These are phyloP conservation scores for Colossoma macropomum DNA, from an alignment of 2,113 vertebrate genomes.

Conservation along the genomic window DNA sequence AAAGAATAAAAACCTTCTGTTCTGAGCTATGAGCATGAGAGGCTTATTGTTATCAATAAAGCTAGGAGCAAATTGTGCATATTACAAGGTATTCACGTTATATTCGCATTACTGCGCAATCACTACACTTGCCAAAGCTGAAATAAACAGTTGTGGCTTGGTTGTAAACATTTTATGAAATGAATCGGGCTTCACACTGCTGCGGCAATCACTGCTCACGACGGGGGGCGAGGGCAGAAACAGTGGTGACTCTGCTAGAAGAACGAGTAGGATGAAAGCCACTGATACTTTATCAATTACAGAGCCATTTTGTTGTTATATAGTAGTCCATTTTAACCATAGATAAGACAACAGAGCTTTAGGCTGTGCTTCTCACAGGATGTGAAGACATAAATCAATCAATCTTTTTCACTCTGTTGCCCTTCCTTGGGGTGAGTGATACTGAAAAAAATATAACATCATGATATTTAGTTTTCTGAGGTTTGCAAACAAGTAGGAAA, in stretches of 20 bases:
- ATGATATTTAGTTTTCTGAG: no score
- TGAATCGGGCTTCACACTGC: slow-evolving; percentile 4
- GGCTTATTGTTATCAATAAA: slow-evolving; percentile 32
- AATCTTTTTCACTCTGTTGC: no score
- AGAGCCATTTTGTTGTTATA: slow-evolving; percentile 17
- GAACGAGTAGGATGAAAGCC: background rate
- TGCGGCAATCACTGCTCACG: slow-evolving; percentile 31
- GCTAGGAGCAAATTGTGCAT: slow-evolving; percentile 10
- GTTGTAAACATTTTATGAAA: slow-evolving; percentile 43
- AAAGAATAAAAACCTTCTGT: background rate
- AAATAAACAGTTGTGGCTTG: slow-evolving; percentile 35
- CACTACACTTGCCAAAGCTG: slow-evolving; percentile 18
- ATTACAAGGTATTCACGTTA: slow-evolving; percentile 20
- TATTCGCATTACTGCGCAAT: slow-evolving; percentile 32
- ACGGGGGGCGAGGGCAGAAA: slow-evolving; percentile 19
- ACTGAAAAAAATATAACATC: no score
- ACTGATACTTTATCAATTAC: slow-evolving; percentile 14
- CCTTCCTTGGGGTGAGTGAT: no score
- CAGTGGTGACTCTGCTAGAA: slow-evolving; percentile 3
- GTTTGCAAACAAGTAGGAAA: no score
- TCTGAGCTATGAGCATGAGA: background rate
- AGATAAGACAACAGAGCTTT: slow-evolving; percentile 21
- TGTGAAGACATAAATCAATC: slow-evolving; percentile 10
- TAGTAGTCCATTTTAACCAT: slow-evolving; percentile 21
- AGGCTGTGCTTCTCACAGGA: slow-evolving; percentile 22